A percentile compares a stretch with the other conserved stretches of the same genome.
These are phyloP conservation scores for Holacanthella duospinosa DNA, from an alignment of 2,888 invertebrate genomes.

Conservation along the genomic window DNA sequence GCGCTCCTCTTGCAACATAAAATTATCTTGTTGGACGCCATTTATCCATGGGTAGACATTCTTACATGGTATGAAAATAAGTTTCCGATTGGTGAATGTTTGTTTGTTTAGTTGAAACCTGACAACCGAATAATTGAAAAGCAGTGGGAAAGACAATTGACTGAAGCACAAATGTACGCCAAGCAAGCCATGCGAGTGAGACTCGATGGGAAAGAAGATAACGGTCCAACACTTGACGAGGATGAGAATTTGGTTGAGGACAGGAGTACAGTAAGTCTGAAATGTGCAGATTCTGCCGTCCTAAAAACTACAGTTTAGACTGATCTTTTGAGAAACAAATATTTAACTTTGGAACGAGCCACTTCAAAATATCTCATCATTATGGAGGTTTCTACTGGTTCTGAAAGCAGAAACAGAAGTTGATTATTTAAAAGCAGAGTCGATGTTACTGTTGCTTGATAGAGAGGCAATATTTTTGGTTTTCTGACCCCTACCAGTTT, in stretches of 20 bases:
- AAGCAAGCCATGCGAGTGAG: slow-evolving; percentile 55
- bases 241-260: slow-evolving; percentile 40
- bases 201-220: slow-evolving; percentile 45
- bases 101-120: slow-evolving; percentile 58
- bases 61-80: background rate
- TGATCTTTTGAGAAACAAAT: no score
- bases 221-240: background rate
- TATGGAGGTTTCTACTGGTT: no score
- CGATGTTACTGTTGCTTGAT: no score
- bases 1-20: slow-evolving; percentile 79
- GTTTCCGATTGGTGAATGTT: background rate
- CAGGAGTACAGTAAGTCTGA: slow-evolving; percentile 10
- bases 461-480: no score
- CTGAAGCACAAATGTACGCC: slow-evolving; percentile 76
- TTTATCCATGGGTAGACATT: slow-evolving; percentile 77
- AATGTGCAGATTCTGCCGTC: slow-evolving; percentile 10
- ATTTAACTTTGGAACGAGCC: no score
- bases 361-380: no score
- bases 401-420: no score
- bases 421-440: background rate
- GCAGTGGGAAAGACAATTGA: slow-evolving; percentile 70
- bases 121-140: slow-evolving; percentile 69
- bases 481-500: no score
- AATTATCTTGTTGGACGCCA: slow-evolving; percentile 73
- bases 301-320: background rate